A percentile compares a stretch with the other conserved stretches of the same genome.
phyloP scores from a whole-genome alignment of 2,888 invertebrate species.

The Octonoba sinensis region DNA sequence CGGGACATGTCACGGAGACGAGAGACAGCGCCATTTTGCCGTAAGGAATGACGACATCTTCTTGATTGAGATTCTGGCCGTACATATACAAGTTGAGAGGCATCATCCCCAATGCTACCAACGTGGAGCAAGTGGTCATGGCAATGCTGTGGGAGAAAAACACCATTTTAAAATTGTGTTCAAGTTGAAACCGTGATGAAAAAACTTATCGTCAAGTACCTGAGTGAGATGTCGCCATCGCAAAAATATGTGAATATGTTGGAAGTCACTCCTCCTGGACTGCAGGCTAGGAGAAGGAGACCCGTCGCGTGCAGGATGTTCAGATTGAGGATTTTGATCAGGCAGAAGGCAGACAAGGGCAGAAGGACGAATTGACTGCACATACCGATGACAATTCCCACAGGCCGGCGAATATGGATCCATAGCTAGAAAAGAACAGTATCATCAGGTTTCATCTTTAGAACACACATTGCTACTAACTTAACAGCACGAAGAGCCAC shows the following conservation, averaged over 20 bases:
- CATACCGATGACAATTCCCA: conserved; percentile 69
- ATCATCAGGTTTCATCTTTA: background rate
- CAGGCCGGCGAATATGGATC: conserved; percentile 67
- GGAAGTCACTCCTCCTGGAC: conserved; percentile 69
- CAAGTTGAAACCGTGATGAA: too few species aligned
- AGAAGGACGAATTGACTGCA: conserved; percentile 69
- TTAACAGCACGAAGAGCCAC: too few species aligned
- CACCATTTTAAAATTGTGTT: too few species aligned
- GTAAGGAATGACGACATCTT: conserved; percentile 68
- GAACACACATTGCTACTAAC: too few species aligned
- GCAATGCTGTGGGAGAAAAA: conserved; percentile 63
- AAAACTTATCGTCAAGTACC: conserved; percentile 63
- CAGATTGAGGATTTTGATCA: conserved; percentile 68
- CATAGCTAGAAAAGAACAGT: conserved; percentile 64
- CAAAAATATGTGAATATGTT: conserved; percentile 70
- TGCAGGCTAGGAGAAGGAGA: conserved; percentile 69
- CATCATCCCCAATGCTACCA: conserved; percentile 69
- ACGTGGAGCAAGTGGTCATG: conserved; percentile 69
- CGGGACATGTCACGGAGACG: conserved; percentile 67
- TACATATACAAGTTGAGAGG: conserved; percentile 69
- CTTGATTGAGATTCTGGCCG: conserved; percentile 68
- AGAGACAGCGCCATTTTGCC: conserved; percentile 67
- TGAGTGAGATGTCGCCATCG: conserved; percentile 69
- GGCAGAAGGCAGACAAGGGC: conserved; percentile 68
- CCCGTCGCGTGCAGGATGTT: conserved; percentile 68